These are phyloP conservation scores for Leptura quadrifasciata DNA, from an alignment of 2,888 invertebrate species.

Conservation along the genomic window DNA sequence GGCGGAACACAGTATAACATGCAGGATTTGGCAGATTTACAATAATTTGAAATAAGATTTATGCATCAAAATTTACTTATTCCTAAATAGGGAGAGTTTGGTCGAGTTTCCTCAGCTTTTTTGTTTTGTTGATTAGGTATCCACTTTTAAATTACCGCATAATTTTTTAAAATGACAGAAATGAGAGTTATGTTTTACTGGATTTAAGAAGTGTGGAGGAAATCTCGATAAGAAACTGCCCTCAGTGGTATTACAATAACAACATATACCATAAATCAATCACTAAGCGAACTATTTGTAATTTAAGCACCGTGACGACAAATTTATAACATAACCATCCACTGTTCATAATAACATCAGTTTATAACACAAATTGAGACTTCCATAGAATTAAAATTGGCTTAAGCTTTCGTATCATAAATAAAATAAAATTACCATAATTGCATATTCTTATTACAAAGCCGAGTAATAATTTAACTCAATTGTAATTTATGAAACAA, in stretches of 20 bases:
- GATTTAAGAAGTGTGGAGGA: no score
- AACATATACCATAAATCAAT: slow-evolving; percentile 1
- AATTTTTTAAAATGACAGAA: no score
- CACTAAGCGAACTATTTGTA: not conserved
- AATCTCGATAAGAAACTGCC: no score
- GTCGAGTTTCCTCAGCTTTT: no score
- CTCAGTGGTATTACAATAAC: slow-evolving; percentile 1
- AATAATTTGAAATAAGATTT: no score
- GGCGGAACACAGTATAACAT: no score
- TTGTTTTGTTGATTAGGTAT: no score
- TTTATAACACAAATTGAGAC: slow-evolving; percentile 21
- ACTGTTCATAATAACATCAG: not conserved
- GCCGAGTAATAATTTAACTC: slow-evolving; percentile 50
- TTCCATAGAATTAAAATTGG: slow-evolving; percentile 26
- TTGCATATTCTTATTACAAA: slow-evolving; percentile 44
- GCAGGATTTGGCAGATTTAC: no score
- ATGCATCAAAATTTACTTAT: no score
- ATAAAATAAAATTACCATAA: slow-evolving; percentile 47
- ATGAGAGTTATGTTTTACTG: no score
- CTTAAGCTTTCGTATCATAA: slow-evolving; percentile 18
- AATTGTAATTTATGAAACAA: slow-evolving; percentile 50
- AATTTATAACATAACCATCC: slow-evolving; percentile 1
- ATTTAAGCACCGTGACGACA: slow-evolving; percentile 12
- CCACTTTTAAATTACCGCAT: no score
- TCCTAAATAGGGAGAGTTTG: no score